phyloP scores from a whole-genome alignment of 2,113 vertebrate species.

The Myotis yumanensis region DNA sequence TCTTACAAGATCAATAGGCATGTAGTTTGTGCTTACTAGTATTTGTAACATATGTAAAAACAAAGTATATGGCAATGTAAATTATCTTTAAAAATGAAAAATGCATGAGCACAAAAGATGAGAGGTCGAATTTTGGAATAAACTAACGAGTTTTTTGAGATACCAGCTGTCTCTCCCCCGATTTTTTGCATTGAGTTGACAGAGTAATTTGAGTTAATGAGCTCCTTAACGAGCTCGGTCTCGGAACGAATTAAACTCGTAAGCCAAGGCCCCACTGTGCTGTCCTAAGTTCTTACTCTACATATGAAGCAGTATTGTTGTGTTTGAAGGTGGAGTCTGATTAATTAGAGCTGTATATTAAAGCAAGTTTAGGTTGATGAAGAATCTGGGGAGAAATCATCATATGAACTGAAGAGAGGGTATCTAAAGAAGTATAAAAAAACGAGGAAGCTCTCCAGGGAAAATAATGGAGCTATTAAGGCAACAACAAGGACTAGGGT shows the following conservation, averaged over 20 bases:
- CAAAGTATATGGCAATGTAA: neutral
- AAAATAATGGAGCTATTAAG: neutral
- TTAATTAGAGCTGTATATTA: neutral
- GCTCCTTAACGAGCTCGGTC: no score
- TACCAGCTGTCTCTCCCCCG: no score
- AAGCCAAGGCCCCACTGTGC: no score
- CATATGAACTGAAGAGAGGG: neutral
- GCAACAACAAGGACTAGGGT: neutral
- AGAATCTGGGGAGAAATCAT: neutral
- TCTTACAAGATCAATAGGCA: neutral
- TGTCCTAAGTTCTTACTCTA: neutral
- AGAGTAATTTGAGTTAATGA: no score
- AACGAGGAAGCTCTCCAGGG: neutral
- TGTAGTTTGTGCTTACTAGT: neutral
- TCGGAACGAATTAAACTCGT: no score
- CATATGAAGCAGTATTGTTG: neutral
- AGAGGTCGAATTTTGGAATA: neutral
- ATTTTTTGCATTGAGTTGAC: no score
- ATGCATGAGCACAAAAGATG: neutral
- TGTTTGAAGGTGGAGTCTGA: neutral
- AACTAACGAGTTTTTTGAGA: no score
- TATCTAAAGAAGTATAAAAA: neutral
- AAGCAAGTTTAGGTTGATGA: neutral
- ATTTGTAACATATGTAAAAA: neutral
- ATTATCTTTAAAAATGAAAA: neutral